These are phyloP conservation scores for Blera fallax DNA, from an alignment of 2,888 invertebrate genomes.

Conservation along the genomic window DNA sequence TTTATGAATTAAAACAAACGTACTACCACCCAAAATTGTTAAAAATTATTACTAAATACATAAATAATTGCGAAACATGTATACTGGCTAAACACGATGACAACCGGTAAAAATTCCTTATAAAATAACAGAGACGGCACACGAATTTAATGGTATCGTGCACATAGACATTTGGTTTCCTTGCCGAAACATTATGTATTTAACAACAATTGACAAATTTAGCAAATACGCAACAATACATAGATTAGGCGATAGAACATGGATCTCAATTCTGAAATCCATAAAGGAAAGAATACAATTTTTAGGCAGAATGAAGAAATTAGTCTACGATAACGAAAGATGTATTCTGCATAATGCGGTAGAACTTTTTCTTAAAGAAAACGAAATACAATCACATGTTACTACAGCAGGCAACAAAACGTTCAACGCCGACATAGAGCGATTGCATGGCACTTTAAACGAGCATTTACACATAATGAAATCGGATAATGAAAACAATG, in stretches of 20 bases:
- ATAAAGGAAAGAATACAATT: conserved; percentile 12
- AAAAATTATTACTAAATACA: too few relatives aligned
- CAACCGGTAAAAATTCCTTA: too few relatives aligned
- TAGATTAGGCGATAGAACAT: conserved; percentile 13
- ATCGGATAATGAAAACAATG: neutral
- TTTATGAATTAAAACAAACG: too few relatives aligned
- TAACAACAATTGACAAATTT: too few relatives aligned
- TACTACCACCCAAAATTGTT: too few relatives aligned
- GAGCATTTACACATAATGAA: conserved; percentile 5
- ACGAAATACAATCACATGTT: neutral
- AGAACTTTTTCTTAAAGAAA: conserved; percentile 13
- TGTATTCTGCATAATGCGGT: conserved; percentile 1
- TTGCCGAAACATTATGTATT: too few relatives aligned
- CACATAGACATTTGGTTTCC: too few relatives aligned
- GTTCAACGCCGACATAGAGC: conserved; percentile 10
- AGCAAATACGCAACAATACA: too few relatives aligned
- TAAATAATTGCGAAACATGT: too few relatives aligned
- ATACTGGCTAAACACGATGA: too few relatives aligned
- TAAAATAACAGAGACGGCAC: too few relatives aligned
- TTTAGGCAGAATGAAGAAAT: conserved; percentile 22
- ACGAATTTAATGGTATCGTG: too few relatives aligned
- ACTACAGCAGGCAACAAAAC: conserved; percentile 23
- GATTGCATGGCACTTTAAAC: neutral
- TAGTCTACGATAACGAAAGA: neutral
- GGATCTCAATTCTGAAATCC: conserved; percentile 8